A percentile compares a stretch with the other conserved stretches of the same genome.
Evolutionary conservation across 1,140 invertebrate species (phyloP).

Genomic region (Pentalonia nigronervosa): DNA sequence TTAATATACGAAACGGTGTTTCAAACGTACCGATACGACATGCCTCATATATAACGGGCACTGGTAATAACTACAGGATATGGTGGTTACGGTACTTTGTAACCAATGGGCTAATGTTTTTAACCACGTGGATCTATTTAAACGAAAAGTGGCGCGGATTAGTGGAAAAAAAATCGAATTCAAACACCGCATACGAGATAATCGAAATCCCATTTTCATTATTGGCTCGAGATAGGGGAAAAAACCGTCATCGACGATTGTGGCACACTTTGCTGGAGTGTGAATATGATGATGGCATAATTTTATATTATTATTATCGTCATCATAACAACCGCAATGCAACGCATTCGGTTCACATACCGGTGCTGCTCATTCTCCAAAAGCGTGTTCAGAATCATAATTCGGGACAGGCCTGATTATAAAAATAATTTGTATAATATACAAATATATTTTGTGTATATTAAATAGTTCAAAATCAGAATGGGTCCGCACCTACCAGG

Average conservation of each 20-base stretch:
- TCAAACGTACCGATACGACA: too few species aligned
- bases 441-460: too few species aligned
- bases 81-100: background rate
- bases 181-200: background rate
- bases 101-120: slow-evolving; percentile 13
- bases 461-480: too few species aligned
- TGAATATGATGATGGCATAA: too few species aligned
- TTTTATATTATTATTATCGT: background rate
- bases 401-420: too few species aligned
- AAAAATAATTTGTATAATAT: too few species aligned
- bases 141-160: background rate
- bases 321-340: too few species aligned
- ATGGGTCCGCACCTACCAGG: too few species aligned
- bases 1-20: background rate
- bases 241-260: background rate
- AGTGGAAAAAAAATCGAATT: background rate
- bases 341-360: background rate
- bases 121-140: background rate
- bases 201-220: background rate
- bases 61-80: background rate
- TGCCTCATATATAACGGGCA: background rate
- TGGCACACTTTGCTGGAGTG: background rate
- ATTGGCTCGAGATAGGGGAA: background rate
- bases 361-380: background rate
- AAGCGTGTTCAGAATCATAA: too few species aligned